phyloP scores from a whole-genome alignment of 1,140 invertebrate genomes.

The Rhynchophorus ferrugineus region DNA sequence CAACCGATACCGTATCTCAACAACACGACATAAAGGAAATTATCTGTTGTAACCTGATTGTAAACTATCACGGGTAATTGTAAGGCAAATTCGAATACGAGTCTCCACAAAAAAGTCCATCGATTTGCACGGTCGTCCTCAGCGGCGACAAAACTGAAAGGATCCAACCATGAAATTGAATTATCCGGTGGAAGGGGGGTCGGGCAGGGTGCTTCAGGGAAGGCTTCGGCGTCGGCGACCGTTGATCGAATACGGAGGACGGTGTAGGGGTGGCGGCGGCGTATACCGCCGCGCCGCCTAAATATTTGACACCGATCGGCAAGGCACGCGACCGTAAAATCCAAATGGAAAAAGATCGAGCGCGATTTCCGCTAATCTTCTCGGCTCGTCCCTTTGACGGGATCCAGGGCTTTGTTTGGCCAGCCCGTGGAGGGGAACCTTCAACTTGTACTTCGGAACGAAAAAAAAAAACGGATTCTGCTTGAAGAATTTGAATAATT shows the following conservation, averaged over 20 bases:
- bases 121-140: background rate
- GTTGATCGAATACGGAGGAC: too few species aligned
- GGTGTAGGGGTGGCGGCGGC: too few species aligned
- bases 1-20: too few species aligned
- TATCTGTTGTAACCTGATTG: too few species aligned
- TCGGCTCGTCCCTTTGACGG: too few species aligned
- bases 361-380: background rate
- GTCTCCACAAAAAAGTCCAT: background rate
- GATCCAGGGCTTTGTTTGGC: too few species aligned
- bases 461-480: too few species aligned
- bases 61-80: background rate
- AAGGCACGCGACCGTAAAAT: conserved; percentile 7
- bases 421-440: too few species aligned
- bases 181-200: background rate
- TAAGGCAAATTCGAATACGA: background rate
- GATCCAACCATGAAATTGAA: conserved; percentile 3
- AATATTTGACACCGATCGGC: conserved; percentile 4
- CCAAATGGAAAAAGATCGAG: background rate
- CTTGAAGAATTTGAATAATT: too few species aligned
- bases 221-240: background rate
- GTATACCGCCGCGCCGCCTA: background rate
- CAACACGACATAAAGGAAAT: too few species aligned
- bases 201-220: background rate
- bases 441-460: too few species aligned
- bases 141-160: conserved; percentile 10